A percentile compares a stretch with the other conserved stretches of the same genome.
Conservation (phyloP, 2,113 vertebrate species). For the Turnix velox region DNA sequence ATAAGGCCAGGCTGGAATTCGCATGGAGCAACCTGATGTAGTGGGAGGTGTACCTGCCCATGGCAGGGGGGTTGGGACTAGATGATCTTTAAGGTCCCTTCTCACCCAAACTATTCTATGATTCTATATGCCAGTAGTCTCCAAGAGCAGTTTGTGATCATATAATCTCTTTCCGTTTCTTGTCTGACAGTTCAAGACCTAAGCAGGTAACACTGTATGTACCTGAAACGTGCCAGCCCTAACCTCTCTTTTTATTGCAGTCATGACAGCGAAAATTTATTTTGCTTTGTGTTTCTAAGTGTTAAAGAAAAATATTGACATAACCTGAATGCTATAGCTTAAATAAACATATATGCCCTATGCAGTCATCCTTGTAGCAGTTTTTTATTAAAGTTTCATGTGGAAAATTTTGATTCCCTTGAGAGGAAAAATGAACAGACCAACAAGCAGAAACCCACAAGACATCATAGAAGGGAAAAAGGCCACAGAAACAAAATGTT, state of each 20-base stretch:
- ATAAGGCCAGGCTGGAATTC: no score
- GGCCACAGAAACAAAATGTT: not conserved
- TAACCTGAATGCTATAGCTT: not conserved
- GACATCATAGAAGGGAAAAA: not conserved
- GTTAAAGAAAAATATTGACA: not conserved
- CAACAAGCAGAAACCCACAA: fast-evolving
- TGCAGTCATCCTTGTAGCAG: not conserved
- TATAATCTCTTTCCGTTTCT: not conserved
- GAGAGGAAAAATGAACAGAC: not conserved
- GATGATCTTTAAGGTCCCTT: no score
- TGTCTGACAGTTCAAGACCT: not conserved
- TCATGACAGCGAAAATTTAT: not conserved
- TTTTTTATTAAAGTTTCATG: not conserved
- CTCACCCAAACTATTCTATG: no score
- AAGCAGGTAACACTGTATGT: not conserved
- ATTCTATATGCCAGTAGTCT: no score
- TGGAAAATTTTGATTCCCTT: not conserved
- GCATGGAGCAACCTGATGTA: no score
- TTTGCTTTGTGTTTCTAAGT: not conserved
- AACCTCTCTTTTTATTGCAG: not conserved
- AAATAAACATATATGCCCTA: not conserved
- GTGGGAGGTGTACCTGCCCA: no score
- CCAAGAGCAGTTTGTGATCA: fast-evolving
- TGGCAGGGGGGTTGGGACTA: no score
- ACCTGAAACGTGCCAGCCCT: not conserved